phyloP scores from a whole-genome alignment of 2,888 invertebrate species.

The Ephialtes manifestator region DNA sequence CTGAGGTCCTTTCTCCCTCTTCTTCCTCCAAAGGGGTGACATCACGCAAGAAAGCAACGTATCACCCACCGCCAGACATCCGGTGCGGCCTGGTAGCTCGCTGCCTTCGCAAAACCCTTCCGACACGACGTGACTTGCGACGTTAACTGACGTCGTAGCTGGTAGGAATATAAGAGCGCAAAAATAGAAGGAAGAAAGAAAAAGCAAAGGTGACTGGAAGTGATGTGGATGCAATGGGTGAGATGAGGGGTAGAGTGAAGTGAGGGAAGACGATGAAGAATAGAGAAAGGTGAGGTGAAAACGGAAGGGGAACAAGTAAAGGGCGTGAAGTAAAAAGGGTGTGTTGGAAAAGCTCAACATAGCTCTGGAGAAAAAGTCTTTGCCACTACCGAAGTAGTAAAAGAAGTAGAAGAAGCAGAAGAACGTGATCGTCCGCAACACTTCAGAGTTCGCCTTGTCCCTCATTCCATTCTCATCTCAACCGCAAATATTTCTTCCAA shows the following conservation, averaged over 20 bases:
- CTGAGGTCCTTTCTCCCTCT: conserved; percentile 23
- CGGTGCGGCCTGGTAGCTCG: conserved; percentile 64
- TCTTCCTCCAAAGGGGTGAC: conserved; percentile 58
- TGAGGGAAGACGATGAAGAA: conserved; percentile 39
- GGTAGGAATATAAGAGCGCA: conserved; percentile 71
- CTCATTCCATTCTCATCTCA: conserved; percentile 42
- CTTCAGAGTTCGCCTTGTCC: conserved; percentile 28
- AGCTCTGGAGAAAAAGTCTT: conserved; percentile 21
- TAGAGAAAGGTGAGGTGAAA: conserved; percentile 19
- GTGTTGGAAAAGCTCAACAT: conserved; percentile 9
- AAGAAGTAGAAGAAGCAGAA: conserved; percentile 18
- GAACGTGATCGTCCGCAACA: conserved; percentile 43
- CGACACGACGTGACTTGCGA: conserved; percentile 83
- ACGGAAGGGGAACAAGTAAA: conserved; percentile 3
- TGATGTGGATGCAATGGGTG: conserved; percentile 11
- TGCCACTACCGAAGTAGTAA: conserved; percentile 31
- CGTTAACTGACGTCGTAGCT: conserved; percentile 76
- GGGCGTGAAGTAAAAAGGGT: conserved; percentile 12
- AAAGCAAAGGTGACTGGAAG: conserved; percentile 31
- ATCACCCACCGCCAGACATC: conserved; percentile 80
- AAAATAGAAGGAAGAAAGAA: conserved; percentile 60
- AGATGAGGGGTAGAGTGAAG: conserved; percentile 60
- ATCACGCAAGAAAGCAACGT: conserved; percentile 81
- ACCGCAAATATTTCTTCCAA: conserved; percentile 48
- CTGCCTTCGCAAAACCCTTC: conserved; percentile 80